phyloP scores from a whole-genome alignment of 2,797 vertebrate species.

The Xiphorhynchus erythropygius region DNA sequence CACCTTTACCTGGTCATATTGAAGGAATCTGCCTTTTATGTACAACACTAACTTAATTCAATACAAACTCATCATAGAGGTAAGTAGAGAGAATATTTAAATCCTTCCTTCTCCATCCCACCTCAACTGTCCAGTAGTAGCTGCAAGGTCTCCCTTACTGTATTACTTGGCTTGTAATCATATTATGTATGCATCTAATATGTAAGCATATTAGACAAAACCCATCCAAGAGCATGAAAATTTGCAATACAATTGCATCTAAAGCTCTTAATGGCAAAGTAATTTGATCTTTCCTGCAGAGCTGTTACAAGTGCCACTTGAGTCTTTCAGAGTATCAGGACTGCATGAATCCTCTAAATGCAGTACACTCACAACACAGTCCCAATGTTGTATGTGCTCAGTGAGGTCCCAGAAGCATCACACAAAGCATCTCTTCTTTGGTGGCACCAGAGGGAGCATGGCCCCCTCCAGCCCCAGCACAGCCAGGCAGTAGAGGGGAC shows the following conservation, averaged over 20 bases:
- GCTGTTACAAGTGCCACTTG: neutral
- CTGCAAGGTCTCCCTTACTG: neutral
- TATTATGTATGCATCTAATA: no score
- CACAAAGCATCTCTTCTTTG: neutral
- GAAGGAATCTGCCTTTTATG: neutral
- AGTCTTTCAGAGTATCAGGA: neutral
- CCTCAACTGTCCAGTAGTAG: neutral
- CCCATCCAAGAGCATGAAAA: neutral
- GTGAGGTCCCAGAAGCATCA: neutral
- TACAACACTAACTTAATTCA: neutral
- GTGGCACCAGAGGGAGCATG: neutral
- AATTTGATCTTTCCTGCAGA: neutral
- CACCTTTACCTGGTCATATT: neutral
- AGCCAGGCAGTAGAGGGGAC: neutral
- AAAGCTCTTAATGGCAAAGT: neutral
- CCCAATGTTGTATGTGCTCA: neutral
- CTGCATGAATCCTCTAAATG: neutral
- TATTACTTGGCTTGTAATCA: neutral
- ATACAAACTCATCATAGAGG: neutral
- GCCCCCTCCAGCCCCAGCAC: neutral
- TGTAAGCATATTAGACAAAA: neutral
- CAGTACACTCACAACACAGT: neutral
- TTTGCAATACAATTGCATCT: neutral
- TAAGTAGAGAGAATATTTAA: neutral
- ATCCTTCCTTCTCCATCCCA: neutral